Evolutionary conservation across 1,140 invertebrate genomes (phyloP).

Genomic region (Ridgeia piscesae): DNA sequence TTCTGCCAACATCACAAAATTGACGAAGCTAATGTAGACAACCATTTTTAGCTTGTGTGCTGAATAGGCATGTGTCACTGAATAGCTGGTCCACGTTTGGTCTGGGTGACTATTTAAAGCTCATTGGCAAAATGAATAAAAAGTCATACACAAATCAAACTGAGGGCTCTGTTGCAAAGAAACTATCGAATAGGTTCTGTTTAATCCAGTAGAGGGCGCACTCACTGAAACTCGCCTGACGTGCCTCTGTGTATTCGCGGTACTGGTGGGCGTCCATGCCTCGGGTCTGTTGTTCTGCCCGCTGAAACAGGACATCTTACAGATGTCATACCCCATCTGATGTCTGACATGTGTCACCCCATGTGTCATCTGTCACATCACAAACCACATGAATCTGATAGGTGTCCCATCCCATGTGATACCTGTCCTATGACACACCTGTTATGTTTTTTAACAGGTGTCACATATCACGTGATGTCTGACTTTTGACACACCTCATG

Average conservation of each 20-base stretch:
- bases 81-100: too few relatives aligned
- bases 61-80: too few relatives aligned
- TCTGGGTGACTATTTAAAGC: too few relatives aligned
- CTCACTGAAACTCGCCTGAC: slow-evolving; percentile 56
- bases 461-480: too few relatives aligned
- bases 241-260: slow-evolving; percentile 58
- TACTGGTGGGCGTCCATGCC: slow-evolving; percentile 51
- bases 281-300: slow-evolving; percentile 48
- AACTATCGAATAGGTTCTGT: background rate
- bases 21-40: too few relatives aligned
- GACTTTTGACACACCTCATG: too few relatives aligned
- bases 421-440: too few relatives aligned
- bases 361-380: background rate
- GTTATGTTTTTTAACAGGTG: too few relatives aligned
- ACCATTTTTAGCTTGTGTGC: too few relatives aligned
- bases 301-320: slow-evolving; percentile 31
- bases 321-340: background rate
- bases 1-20: too few relatives aligned
- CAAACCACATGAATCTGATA: background rate
- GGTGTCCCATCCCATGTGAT: background rate
- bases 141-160: background rate
- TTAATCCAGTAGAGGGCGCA: background rate
- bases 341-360: background rate
- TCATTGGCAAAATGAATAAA: too few relatives aligned
- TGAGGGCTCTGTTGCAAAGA: background rate